Evolutionary conservation across 2,113 vertebrate genomes (phyloP), one percentile per base, ranked within the genome.

Genomic region (Sialia sialis): DNA sequence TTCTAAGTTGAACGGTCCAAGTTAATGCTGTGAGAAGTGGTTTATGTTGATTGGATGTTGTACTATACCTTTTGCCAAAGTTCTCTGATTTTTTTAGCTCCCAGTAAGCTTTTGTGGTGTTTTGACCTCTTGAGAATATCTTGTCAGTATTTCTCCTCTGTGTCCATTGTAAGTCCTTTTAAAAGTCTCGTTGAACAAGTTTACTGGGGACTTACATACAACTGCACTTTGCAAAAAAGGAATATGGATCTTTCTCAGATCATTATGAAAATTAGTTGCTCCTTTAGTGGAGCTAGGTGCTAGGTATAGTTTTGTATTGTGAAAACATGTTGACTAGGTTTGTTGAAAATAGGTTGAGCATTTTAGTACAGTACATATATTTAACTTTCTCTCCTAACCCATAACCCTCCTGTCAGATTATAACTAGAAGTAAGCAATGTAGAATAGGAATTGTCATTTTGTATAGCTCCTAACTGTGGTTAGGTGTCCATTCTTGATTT

Each of bases 171-270:
- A 51, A 67, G 9, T 11, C 13, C 14, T 59, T 58, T 43, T 36
- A 43, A 76, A 43, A 51, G 16, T 43, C 44, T 68, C 2, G 1
- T 36, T 0, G 0, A 67, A 43, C 14, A 51, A 18, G 9, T 26
- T 86, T 17, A 51, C 10, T 41, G 8, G 17, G 17, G 11, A 32
- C 4, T 18, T 36, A 27, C 9, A 43, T 30, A 58, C 0, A 1
- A 22, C 5, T 20, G 4, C 13, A 34, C 78, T 92, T 59, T 67
- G 34, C 48, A 51, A 59, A 59, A 46, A 79, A 3, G 9, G 10
- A 84, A 36, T 44, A 34, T 84, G 44, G 6, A 56, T 69, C 14
- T 62, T 51, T 22, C 20, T 22, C 17, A 55, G 41, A 51, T 29
- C 23, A 52, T 60, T 49, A 48, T 60, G 23, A 66, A 76, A 66